These are phyloP conservation scores for Cacatua alba DNA, from an alignment of 2,113 vertebrate genomes.

Conservation along the genomic window DNA sequence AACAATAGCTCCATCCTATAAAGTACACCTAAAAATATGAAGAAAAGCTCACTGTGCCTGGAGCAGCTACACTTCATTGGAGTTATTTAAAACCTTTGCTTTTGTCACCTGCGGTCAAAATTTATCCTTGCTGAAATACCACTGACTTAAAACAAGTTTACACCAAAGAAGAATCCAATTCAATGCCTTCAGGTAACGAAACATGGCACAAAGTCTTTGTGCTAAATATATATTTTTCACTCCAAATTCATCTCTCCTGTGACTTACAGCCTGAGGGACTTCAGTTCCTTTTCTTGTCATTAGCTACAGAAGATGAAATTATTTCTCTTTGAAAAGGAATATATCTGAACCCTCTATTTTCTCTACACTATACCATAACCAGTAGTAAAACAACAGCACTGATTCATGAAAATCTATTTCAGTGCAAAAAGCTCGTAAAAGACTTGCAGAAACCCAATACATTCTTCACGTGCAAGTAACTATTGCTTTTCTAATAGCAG, in stretches of 20 bases:
- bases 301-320: neutral
- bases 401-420: neutral
- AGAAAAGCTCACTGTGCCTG: neutral
- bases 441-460: neutral
- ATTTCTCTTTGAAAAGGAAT: neutral
- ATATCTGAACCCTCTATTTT: neutral
- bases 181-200: neutral
- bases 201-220: neutral
- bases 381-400: neutral
- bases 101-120: slow-evolving; percentile 25
- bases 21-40: neutral
- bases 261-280: neutral
- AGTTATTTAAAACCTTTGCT: neutral
- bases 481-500: neutral
- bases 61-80: neutral
- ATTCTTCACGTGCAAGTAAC: neutral
- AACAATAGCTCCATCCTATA: slow-evolving; percentile 14
- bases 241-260: neutral
- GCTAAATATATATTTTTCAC: neutral
- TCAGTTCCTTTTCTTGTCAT: neutral
- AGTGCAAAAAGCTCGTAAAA: neutral
- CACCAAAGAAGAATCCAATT: neutral
- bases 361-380: neutral
- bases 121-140: neutral
- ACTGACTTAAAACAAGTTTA: neutral